Base-by-base conservation (phyloP, 1,140 invertebrate genomes). In the Drosophila albomicans region DNA sequence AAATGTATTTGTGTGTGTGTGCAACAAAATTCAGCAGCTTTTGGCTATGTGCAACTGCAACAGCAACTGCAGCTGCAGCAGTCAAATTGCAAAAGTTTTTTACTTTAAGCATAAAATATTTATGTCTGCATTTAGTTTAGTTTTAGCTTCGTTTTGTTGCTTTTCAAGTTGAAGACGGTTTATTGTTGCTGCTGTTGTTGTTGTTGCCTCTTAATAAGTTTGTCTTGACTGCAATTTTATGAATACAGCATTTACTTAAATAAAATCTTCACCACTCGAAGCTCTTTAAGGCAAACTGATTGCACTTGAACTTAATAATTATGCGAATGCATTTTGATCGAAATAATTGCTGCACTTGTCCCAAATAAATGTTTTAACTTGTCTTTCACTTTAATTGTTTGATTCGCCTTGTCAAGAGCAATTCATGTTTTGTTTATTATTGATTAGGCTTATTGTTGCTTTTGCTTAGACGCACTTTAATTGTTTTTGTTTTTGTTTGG, bases 41-140 rank as follows among this genome's bases (percentile, higher is more conserved):
- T 87, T 77, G 82, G 75, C 71, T 79, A 63, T 25, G 38, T 72
- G 80, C 76, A 76, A 65, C 54, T 65, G 67, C 64, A 81, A 69
- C 51, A 35, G 28, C 28, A 43, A 43, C n/a, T 11, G 41, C 41
- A 43, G 11, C 57, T 64, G 73, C 78, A 80, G 79, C 84, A 87
- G 84, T 88, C 84, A 87, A 87, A 87, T 87, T 87, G 84, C 84
- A 87, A 87, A 87, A 88, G 80, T 87, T 87, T 87, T 78, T 88
- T 87, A 81, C 85, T 87, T 87, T 87, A 87, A 87, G 84, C 84
- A 87, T 87, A 88, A 87, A 88, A 87, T 88, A 87, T 87, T 87
- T 88, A 87, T 87, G 84, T 80, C 84, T 87, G 84, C 84, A 87
- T 87, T 87, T 88, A 82, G 82, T 87, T 87, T 88, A 87, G 84